Percentiles rank a stretch among this genome's conserved stretches.
These are phyloP conservation scores for Mobula hypostoma DNA, from an alignment of 2,113 vertebrate genomes.

Conservation along the genomic window DNA sequence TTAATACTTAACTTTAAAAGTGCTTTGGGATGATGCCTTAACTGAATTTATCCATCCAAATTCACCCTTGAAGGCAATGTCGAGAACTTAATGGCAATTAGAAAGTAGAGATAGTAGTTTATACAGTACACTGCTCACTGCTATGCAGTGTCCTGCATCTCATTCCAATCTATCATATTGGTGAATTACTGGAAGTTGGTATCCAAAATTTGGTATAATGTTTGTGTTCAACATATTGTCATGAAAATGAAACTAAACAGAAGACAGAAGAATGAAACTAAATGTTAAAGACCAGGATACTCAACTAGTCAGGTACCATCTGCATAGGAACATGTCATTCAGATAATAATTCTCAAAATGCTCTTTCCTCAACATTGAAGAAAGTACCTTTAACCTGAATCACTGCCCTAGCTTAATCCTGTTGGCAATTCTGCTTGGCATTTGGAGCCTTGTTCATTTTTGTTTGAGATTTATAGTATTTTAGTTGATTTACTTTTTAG, in stretches of 20 bases:
- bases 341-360: background rate
- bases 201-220: background rate
- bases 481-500: background rate
- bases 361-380: background rate
- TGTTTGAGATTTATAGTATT: background rate
- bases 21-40: background rate
- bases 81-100: background rate
- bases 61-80: conserved; percentile 30
- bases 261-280: background rate
- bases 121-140: background rate
- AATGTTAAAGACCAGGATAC: background rate
- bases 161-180: background rate
- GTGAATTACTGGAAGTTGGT: background rate
- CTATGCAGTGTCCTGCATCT: too few relatives aligned
- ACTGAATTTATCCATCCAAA: conserved; percentile 2
- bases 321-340: background rate
- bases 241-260: background rate
- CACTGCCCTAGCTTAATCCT: background rate
- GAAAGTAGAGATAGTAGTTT: background rate
- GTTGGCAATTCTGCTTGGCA: background rate
- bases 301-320: background rate
- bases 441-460: background rate
- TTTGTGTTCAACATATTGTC: too few relatives aligned
- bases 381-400: background rate
- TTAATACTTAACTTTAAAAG: conserved; percentile 31